Evolutionary conservation across 2,113 vertebrate species (phyloP).

Genomic region (Amphilophus citrinellus): DNA sequence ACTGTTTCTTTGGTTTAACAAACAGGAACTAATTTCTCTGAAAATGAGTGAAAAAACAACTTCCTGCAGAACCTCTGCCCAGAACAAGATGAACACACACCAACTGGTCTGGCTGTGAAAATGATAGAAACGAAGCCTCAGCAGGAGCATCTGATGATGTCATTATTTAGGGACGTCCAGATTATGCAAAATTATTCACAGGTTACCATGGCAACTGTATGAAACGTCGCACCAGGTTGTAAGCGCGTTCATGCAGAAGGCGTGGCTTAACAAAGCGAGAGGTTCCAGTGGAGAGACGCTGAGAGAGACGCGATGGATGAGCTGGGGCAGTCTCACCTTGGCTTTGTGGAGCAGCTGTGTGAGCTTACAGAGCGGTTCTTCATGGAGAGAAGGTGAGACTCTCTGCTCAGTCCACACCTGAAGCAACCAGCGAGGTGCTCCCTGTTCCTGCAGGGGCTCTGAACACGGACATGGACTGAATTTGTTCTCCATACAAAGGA

Average conservation of each 20-base stretch:
- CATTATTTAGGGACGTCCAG: background rate
- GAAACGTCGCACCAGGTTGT: slow-evolving; percentile 36
- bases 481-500: background rate
- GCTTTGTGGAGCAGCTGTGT: background rate
- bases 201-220: slow-evolving; percentile 57
- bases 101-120: no score
- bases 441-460: background rate
- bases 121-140: no score
- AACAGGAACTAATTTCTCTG: no score
- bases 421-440: background rate
- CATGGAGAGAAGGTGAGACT: no score
- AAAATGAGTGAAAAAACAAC: no score
- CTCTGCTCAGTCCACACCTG: background rate
- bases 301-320: background rate
- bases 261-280: slow-evolving; percentile 4
- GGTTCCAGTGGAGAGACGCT: background rate
- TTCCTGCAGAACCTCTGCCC: no score
- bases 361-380: background rate
- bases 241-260: slow-evolving; percentile 6
- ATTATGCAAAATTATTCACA: background rate
- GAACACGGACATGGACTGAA: background rate
- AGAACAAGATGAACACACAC: no score
- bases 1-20: no score
- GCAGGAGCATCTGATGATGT: background rate
- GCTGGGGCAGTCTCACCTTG: background rate